Base-by-base conservation (phyloP, 2,888 invertebrate genomes). In the Mechanitis messenoides region DNA sequence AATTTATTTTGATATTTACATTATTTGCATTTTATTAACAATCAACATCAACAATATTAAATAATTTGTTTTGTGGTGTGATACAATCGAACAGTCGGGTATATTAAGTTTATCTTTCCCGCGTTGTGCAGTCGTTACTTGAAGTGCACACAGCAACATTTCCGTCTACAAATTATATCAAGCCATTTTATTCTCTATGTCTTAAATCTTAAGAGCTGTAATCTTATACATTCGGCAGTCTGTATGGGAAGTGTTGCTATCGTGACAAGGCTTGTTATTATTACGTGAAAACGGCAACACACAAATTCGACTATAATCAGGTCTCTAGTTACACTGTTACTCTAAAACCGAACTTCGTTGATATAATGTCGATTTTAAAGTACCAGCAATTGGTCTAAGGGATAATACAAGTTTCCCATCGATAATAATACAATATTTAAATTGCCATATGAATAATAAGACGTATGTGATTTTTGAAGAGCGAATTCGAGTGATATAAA, bases 1-100 rank as follows among this genome's bases (percentile, higher is more conserved):
- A 92, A 91, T 92, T 92, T 91, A 92, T 90, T 90, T 91, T 89
- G 90, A 87, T 93, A 93, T 93, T 92, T 93, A 93, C 93, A 92
- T 92, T 93, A 92, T 93, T 91, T 93, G 92, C 92, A 93, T 93
- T 92, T 92, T 92, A 92, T 93, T 93, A 93, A 93, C 93, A 93
- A 93, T 93, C 91, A 93, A 93, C 93, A 93, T 93, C 93, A 93
- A 93, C 93, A 93, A 90, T 93, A 92, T 92, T 92, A 89, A 91
- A 91, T 92, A 89, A 90, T 90, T 91, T 87, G 85, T 88, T 85
- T 78, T 79, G 86, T 85, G 87, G 85, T 87, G 87, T 87, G 85
- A 87, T 84, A 85, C 79, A 86, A 82, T 81, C 71, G 83, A 87
- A 87, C 86, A 84, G 83, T 84, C 83, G 78, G 77, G 76, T 76